Conservation (phyloP, 2,888 invertebrate genomes). For the Amiota communis region DNA sequence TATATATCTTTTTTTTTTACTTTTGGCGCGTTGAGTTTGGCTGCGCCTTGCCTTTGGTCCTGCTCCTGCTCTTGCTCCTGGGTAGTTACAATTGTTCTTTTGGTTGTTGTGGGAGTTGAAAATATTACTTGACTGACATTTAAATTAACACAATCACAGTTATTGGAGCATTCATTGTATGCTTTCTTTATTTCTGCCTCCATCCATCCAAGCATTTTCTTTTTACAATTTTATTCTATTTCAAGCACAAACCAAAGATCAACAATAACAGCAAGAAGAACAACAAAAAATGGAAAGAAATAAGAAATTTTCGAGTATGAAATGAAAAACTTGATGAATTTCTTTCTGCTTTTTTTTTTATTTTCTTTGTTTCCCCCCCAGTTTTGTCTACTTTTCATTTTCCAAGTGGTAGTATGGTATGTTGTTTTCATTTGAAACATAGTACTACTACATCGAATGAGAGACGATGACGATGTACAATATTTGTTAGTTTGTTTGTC, state of each 20-base stretch:
- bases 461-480: constrained; percentile 42
- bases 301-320: constrained; percentile 29
- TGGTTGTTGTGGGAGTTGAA: constrained; percentile 47
- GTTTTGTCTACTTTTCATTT: constrained; percentile 40
- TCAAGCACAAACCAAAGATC: constrained; percentile 36
- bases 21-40: constrained; percentile 3
- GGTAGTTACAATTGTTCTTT: background rate
- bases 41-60: background rate
- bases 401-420: background rate
- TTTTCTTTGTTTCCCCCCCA: constrained; percentile 22
- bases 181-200: constrained; percentile 31
- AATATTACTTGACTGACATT: constrained; percentile 67
- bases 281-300: constrained; percentile 27
- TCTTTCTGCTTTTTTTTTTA: constrained; percentile 30
- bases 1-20: constrained; percentile 18
- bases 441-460: background rate
- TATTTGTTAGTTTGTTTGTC: constrained; percentile 52
- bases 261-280: constrained; percentile 49
- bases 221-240: too few species aligned
- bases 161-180: constrained; percentile 54
- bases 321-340: constrained; percentile 58
- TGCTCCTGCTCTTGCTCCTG: background rate
- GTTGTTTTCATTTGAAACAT: background rate
- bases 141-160: constrained; percentile 67
- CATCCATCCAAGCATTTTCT: too few species aligned